A percentile compares a stretch with the other conserved stretches of the same genome.
phyloP scores from a whole-genome alignment of 2,797 vertebrate species.

The Cuniculus paca region DNA sequence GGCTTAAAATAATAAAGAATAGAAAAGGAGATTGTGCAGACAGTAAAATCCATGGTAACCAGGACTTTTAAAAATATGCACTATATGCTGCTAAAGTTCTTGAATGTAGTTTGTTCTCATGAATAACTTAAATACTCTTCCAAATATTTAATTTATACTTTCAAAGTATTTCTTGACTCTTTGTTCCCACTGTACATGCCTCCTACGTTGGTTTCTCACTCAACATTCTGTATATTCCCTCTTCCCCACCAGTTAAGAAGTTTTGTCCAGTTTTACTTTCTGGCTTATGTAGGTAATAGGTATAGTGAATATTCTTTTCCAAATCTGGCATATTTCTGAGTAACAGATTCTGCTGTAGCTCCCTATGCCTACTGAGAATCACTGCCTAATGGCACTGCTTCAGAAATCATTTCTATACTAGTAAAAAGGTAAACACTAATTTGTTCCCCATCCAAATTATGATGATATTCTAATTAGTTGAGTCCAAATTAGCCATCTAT shows the following conservation, averaged over 20 bases:
- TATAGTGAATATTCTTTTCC: background rate
- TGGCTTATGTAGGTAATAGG: background rate
- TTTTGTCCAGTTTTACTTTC: conserved; percentile 39
- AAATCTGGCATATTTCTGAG: background rate
- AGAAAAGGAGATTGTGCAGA: background rate
- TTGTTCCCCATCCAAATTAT: conserved; percentile 58
- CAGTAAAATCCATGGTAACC: conserved; percentile 64
- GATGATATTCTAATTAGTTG: conserved; percentile 63
- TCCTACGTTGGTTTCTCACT: conserved; percentile 37
- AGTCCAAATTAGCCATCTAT: conserved; percentile 66
- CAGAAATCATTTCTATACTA: conserved; percentile 57
- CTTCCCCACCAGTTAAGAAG: background rate
- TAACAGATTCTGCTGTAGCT: background rate
- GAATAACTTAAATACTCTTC: conserved; percentile 53
- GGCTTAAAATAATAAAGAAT: background rate
- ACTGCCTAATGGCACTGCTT: conserved; percentile 38
- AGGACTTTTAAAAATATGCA: conserved; percentile 6
- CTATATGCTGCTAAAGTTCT: conserved; percentile 10
- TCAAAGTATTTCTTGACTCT: conserved; percentile 34
- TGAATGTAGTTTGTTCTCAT: conserved; percentile 46
- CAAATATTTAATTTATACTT: conserved; percentile 62
- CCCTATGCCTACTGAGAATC: conserved; percentile 7
- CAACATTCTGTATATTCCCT: background rate
- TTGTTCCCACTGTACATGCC: background rate
- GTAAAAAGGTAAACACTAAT: conserved; percentile 65